Percentiles rank a stretch among this genome's conserved stretches.
Evolutionary conservation across 2,888 invertebrate genomes (phyloP).

Genomic region (Galerucella calmariensis): DNA sequence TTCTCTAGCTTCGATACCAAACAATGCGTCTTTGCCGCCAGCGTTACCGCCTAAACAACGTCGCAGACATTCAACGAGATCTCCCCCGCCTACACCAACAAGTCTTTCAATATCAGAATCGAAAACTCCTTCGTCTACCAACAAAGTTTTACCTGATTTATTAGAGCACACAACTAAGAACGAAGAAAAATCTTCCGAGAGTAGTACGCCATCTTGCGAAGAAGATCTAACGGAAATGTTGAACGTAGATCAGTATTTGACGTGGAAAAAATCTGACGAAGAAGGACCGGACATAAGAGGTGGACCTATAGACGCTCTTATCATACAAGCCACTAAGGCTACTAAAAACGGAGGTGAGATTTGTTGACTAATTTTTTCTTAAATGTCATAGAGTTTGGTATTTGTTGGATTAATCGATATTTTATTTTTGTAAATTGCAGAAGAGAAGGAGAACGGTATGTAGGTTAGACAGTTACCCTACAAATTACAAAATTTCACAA

Average conservation of each 20-base stretch:
- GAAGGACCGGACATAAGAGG: conserved; percentile 94
- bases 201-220: conserved; percentile 50
- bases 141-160: conserved; percentile 60
- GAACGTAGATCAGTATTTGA: conserved; percentile 82
- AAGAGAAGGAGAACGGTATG: conserved; percentile 64
- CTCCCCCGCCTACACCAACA: conserved; percentile 56
- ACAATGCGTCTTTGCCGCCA: conserved; percentile 58
- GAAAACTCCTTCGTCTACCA: conserved; percentile 48
- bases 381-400: background rate
- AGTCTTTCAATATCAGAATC: conserved; percentile 36
- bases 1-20: conserved; percentile 46
- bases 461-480: conserved; percentile 39
- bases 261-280: conserved; percentile 81
- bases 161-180: conserved; percentile 59
- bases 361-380: background rate
- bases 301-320: conserved; percentile 92
- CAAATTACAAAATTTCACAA: background rate
- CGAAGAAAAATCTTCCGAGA: conserved; percentile 46
- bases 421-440: conserved; percentile 53
- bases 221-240: conserved; percentile 80
- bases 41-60: conserved; percentile 71
- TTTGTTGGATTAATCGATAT: conserved; percentile 27
- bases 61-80: conserved; percentile 64
- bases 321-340: conserved; percentile 95
- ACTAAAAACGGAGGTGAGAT: conserved; percentile 77